Evolutionary conservation across 2,113 vertebrate genomes (phyloP).

Genomic region (Ovis canadensis): DNA sequence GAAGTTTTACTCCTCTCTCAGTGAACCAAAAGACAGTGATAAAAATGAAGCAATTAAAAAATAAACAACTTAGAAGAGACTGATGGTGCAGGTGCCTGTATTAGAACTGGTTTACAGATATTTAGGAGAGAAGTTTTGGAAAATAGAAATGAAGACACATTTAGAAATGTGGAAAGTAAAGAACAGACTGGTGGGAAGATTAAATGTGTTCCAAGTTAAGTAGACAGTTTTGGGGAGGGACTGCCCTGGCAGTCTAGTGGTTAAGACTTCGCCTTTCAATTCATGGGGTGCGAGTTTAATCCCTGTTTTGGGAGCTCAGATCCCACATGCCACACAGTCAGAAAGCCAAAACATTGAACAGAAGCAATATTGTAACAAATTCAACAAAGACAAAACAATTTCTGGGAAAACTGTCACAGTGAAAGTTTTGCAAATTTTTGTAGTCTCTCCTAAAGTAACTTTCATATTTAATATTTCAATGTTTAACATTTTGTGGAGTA

Average conservation of each 20-base stretch:
- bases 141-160: not conserved
- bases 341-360: not conserved
- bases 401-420: not conserved
- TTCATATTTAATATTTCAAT: not conserved
- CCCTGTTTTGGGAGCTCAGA: not conserved
- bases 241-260: not conserved
- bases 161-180: not conserved
- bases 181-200: not conserved
- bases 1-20: conserved; percentile 15
- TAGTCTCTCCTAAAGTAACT: not conserved
- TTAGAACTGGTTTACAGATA: not conserved
- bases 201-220: not conserved
- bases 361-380: not conserved
- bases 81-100: not conserved
- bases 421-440: not conserved
- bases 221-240: not conserved
- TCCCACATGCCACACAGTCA: not conserved
- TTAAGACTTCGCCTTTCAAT: not conserved
- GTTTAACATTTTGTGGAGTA: not conserved
- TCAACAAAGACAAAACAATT: not conserved
- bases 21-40: not conserved
- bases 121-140: not conserved
- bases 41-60: not conserved
- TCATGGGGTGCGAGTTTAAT: not conserved
- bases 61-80: not conserved